Evolutionary conservation across 2,113 vertebrate species (phyloP), one percentile per base, ranked within the genome.

Genomic region (Rafetus swinhoei): DNA sequence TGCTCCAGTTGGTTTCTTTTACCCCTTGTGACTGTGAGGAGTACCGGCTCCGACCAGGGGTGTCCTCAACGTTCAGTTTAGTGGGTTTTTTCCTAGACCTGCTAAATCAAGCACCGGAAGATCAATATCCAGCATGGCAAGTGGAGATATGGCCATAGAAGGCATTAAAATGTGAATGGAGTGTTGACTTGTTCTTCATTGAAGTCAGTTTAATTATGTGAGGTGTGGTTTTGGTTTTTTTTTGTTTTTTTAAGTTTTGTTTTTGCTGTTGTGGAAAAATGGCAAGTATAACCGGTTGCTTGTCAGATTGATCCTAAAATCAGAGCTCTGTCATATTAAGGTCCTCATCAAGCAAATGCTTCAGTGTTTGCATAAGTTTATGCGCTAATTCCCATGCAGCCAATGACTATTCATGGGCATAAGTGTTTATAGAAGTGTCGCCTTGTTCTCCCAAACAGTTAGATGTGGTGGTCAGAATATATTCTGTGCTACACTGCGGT

Each of bases 301-400:
- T 69, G 9, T 69, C 65, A n/a, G 16, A 69, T 19, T 35, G 65
- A 32, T 69, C 16, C 19, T 69, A 18, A n/a, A 65, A 35, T 69
- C 4, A 3, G 7, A 16, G 32, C 14, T 69, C 16, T 19, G n/a
- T 6, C 2, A 0, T 16, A 12, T 14, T 76, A 69, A 86, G 27
- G 62, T 59, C 5, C 5, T 18, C 7, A 0, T 56, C 53, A 27
- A 24, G 85, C 53, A 25, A 76, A 76, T 25, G 22, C 21, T 24
- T 24, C 55, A 59, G 1, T n/a, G 15, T 83, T 74, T 55, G 5
- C 7, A 50, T 76, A 76, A 24, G 21, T 45, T 76, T 50, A 45
- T 45, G 22, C 21, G 14, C 39, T 25, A 13, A 76, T 76, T 45
- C 35, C 39, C 10, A 25, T 50, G 72, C 39, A 76, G 11, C 14